A percentile compares a stretch with the other conserved stretches of the same genome.
Conservation (phyloP, 2,888 invertebrate species). For the Argyresthia albistria region DNA sequence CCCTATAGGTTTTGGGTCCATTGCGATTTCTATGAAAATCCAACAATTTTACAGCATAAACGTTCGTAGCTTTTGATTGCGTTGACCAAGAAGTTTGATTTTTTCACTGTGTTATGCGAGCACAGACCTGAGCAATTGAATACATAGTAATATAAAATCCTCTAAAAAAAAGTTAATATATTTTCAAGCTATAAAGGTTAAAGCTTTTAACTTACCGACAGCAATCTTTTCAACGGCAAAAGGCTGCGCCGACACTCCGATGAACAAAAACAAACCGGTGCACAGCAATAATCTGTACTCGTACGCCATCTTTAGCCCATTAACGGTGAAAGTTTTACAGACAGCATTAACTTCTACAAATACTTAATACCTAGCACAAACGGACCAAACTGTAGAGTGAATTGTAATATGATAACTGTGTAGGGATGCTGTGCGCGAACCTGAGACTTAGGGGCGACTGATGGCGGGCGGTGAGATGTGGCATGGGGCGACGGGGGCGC, state of each 20-base stretch:
- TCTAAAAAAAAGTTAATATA: too few species aligned
- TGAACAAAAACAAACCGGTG: conserved; percentile 42
- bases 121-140: too few species aligned
- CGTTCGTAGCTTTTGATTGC: too few species aligned
- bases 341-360: neutral
- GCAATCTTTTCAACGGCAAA: conserved; percentile 61
- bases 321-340: conserved; percentile 9
- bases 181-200: too few species aligned
- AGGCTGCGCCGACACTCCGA: conserved; percentile 42
- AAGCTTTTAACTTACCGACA: conserved; percentile 45
- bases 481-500: conserved; percentile 41
- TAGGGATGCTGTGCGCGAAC: conserved; percentile 63
- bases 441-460: conserved; percentile 68
- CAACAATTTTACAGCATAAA: too few species aligned
- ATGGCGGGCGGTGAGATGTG: conserved; percentile 37
- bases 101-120: too few species aligned
- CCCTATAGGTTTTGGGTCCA: too few species aligned
- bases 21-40: too few species aligned
- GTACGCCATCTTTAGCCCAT: conserved; percentile 11
- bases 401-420: conserved; percentile 28
- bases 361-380: neutral
- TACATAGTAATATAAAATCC: too few species aligned
- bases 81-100: too few species aligned
- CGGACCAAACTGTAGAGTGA: conserved; percentile 15
- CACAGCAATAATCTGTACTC: conserved; percentile 18